Conservation (phyloP, 2,888 invertebrate species). For the Cephus sareptanus region DNA sequence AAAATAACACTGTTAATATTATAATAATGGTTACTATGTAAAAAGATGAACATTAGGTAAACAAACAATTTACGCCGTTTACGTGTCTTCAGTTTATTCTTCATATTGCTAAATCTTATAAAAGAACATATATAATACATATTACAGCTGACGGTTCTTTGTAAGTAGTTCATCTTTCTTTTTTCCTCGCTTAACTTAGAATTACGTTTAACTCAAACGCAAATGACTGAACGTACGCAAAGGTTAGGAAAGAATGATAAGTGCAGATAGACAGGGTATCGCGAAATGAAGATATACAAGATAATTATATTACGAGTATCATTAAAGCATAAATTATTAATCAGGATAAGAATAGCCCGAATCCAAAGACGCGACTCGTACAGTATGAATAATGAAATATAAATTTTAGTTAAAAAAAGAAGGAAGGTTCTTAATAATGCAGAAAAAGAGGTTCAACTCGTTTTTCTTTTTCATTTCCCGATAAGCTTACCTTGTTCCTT, state of each 20-base stretch:
- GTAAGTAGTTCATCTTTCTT: slow-evolving; percentile 28
- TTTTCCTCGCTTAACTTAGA: slow-evolving; percentile 4
- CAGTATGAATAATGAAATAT: slow-evolving; percentile 2
- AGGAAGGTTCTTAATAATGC: slow-evolving; percentile 26
- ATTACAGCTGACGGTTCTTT: slow-evolving; percentile 42
- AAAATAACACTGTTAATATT: too few relatives aligned
- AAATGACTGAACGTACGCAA: slow-evolving; percentile 1
- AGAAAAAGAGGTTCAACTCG: slow-evolving; percentile 4
- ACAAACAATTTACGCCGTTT: not conserved
- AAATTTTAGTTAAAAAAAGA: slow-evolving; percentile 23
- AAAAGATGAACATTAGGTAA: not conserved
- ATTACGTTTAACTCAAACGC: not conserved
- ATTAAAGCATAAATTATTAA: not conserved
- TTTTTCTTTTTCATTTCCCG: slow-evolving; percentile 21
- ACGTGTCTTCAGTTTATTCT: not conserved
- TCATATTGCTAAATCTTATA: slow-evolving; percentile 58
- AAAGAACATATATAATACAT: slow-evolving; percentile 63
- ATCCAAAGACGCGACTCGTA: too few relatives aligned
- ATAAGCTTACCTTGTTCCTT: not conserved
- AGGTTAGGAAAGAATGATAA: not conserved
- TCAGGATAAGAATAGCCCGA: not conserved
- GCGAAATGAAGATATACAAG: not conserved
- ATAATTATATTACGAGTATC: not conserved
- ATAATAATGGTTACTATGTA: not conserved
- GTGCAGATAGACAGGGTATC: not conserved